phyloP scores from a whole-genome alignment of 2,888 invertebrate genomes.

The Glyphotaelius pellucidus region DNA sequence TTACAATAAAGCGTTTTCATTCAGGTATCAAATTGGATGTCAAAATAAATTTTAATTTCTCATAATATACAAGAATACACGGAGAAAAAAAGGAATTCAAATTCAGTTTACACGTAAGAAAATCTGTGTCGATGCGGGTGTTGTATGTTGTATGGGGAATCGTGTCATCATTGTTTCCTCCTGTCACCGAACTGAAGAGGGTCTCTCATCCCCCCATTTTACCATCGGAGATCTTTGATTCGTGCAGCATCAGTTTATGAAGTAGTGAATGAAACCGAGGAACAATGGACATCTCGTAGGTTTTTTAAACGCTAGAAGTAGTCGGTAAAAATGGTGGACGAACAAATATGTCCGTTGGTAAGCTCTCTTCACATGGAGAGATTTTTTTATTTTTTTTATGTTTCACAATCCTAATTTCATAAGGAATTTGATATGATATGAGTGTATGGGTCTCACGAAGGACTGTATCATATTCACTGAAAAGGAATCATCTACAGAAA shows the following conservation, averaged over 20 bases:
- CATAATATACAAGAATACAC: neutral
- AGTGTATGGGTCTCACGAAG: neutral
- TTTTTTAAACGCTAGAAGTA: constrained; percentile 22
- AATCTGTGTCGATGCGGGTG: constrained; percentile 46
- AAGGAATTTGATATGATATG: neutral
- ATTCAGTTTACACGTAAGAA: constrained; percentile 28
- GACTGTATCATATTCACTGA: neutral
- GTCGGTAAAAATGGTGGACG: neutral
- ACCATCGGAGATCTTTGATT: constrained; percentile 31
- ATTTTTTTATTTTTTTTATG: neutral
- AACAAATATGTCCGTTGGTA: neutral
- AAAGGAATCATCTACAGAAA: neutral
- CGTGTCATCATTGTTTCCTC: constrained; percentile 63
- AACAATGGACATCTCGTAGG: constrained; percentile 41
- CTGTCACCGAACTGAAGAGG: constrained; percentile 65
- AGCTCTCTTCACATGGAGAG: neutral
- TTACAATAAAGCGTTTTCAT: neutral
- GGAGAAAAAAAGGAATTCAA: neutral
- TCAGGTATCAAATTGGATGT: neutral
- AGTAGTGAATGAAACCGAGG: constrained; percentile 52
- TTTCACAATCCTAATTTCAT: neutral
- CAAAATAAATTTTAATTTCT: neutral
- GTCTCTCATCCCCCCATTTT: constrained; percentile 31
- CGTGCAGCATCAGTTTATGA: constrained; percentile 36
- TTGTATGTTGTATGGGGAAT: constrained; percentile 53